Evolutionary conservation across 2,797 vertebrate genomes (phyloP).

Genomic region (Myripristis murdjan): DNA sequence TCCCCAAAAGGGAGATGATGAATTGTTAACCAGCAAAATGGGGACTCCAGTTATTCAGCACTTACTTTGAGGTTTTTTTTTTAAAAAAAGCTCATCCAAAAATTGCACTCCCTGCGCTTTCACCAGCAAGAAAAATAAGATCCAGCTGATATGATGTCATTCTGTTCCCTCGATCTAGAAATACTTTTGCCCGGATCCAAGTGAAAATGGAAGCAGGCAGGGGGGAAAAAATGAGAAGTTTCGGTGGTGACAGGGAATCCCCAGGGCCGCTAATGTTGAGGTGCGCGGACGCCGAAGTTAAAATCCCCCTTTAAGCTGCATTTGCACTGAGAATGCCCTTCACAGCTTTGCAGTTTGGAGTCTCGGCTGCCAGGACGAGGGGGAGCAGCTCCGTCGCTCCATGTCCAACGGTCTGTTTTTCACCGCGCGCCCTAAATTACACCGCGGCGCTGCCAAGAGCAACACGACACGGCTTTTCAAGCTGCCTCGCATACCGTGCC

Average conservation of each 20-base stretch:
- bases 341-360: neutral
- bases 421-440: slow-evolving; percentile 50
- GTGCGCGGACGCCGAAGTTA: neutral
- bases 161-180: too few relatives aligned
- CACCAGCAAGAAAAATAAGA: too few relatives aligned
- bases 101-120: too few relatives aligned
- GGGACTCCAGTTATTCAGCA: too few relatives aligned
- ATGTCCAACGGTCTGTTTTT: slow-evolving; percentile 33
- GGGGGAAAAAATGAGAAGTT: too few relatives aligned
- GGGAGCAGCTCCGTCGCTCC: slow-evolving; percentile 19
- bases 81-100: too few relatives aligned
- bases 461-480: slow-evolving; percentile 48
- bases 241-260: too few relatives aligned
- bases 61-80: too few relatives aligned
- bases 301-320: neutral
- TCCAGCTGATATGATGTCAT: too few relatives aligned
- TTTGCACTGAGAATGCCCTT: slow-evolving; percentile 8
- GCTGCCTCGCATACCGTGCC: slow-evolving; percentile 22
- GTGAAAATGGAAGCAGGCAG: too few relatives aligned
- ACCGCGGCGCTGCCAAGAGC: slow-evolving; percentile 51
- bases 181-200: too few relatives aligned
- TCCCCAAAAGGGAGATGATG: neutral
- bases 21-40: neutral
- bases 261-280: neutral
- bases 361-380: neutral